Evolutionary conservation across 2,888 invertebrate genomes (phyloP).

Genomic region (Lathronympha strigana): DNA sequence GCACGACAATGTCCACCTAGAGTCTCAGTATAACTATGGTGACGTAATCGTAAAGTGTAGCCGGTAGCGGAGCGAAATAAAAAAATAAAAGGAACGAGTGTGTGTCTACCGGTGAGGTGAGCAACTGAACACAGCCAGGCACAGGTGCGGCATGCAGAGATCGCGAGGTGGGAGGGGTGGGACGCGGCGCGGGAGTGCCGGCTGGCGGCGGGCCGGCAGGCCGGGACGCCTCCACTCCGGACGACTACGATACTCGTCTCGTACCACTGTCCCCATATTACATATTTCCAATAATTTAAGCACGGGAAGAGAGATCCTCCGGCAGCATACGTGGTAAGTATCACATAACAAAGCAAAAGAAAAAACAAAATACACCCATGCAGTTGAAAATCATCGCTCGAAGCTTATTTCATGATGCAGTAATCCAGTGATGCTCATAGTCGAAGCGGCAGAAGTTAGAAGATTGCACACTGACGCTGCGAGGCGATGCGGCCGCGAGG

Average conservation of each 20-base stretch:
- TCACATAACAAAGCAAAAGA: conserved; percentile 84
- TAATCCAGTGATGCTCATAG: conserved; percentile 63
- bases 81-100: conserved; percentile 77
- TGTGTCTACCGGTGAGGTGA: conserved; percentile 83
- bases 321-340: conserved; percentile 72
- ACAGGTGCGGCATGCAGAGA: conserved; percentile 79
- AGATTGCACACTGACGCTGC: conserved; percentile 56
- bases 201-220: conserved; percentile 52
- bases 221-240: conserved; percentile 53
- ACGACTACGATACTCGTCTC: conserved; percentile 61
- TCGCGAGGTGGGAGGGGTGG: conserved; percentile 78
- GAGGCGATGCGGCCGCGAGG: conserved; percentile 54
- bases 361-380: conserved; percentile 81
- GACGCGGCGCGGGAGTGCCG: conserved; percentile 69
- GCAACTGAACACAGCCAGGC: conserved; percentile 85
- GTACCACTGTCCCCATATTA: conserved; percentile 64
- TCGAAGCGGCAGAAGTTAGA: conserved; percentile 63
- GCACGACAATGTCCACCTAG: conserved; percentile 82
- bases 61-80: conserved; percentile 81
- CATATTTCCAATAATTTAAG: conserved; percentile 63
- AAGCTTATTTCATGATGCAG: conserved; percentile 70
- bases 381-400: conserved; percentile 64
- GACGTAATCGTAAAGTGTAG: conserved; percentile 75
- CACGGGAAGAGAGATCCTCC: conserved; percentile 68
- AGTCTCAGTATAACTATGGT: conserved; percentile 77